A percentile compares a stretch with the other conserved stretches of the same genome.
These are phyloP conservation scores for Chaetodon trifasciatus DNA, from an alignment of 2,797 vertebrate genomes.

Conservation along the genomic window DNA sequence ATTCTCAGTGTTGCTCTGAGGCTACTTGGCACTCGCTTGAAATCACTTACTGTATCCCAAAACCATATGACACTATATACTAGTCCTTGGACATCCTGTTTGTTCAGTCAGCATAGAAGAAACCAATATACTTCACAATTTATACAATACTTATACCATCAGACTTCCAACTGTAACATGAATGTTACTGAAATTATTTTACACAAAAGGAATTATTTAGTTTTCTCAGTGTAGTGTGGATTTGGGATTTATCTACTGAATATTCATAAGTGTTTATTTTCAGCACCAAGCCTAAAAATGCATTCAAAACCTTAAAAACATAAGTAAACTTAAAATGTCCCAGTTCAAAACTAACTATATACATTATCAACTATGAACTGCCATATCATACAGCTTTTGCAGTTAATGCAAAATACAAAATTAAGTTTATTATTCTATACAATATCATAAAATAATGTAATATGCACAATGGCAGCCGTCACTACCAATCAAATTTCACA, in stretches of 20 bases:
- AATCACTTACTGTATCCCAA: background rate
- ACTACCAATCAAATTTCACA: background rate
- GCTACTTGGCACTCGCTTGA: background rate
- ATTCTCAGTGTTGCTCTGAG: constrained; percentile 8
- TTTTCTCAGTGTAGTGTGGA: background rate
- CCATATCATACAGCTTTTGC: background rate
- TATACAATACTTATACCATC: background rate
- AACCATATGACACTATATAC: background rate
- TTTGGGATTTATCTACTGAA: background rate
- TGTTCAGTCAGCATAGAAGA: background rate
- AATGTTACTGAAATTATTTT: background rate
- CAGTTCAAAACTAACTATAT: background rate
- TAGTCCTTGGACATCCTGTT: background rate
- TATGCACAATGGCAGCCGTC: too few species aligned
- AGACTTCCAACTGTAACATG: background rate
- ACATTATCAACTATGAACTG: background rate
- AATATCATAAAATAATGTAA: too few species aligned
- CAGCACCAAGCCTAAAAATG: background rate
- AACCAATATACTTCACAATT: background rate
- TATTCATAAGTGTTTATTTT: background rate
- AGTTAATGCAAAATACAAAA: background rate
- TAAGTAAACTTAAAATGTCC: background rate
- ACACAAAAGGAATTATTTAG: background rate
- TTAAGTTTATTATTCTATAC: background rate
- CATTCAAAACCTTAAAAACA: background rate